Evolutionary conservation across 2,888 invertebrate species (phyloP).

Genomic region (Pherbina coryleti): DNA sequence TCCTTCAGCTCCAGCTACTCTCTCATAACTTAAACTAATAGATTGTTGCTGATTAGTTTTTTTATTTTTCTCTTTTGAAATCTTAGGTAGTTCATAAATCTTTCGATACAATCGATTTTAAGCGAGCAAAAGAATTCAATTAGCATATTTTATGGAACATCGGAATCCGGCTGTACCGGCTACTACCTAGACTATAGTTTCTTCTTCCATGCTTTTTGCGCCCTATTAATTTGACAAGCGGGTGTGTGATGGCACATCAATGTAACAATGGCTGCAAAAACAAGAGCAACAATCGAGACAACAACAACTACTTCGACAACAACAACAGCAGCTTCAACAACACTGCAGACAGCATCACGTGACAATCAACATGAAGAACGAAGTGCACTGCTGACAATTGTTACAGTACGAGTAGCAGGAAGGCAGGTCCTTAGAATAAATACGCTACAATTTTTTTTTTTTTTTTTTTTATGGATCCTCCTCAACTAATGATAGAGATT

Average conservation of each 20-base stretch:
- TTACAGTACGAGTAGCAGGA: neutral
- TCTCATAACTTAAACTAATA: constrained; percentile 3
- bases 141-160: constrained; percentile 33
- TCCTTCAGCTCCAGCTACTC: neutral
- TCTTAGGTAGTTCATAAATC: neutral
- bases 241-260: constrained; percentile 11
- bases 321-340: neutral
- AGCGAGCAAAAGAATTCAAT: constrained; percentile 33
- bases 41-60: neutral
- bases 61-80: neutral
- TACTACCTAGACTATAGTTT: neutral
- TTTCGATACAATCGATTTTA: neutral
- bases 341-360: constrained; percentile 1
- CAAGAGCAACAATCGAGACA: neutral
- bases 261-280: neutral
- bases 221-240: constrained; percentile 25
- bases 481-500: constrained; percentile 34
- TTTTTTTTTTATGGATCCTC: neutral
- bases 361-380: constrained; percentile 10
- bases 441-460: neutral
- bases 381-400: neutral
- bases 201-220: neutral
- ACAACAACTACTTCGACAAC: no score
- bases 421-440: neutral
- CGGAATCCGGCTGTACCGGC: neutral